A percentile compares a stretch with the other conserved stretches of the same genome.
phyloP scores from a whole-genome alignment of 1,140 invertebrate species.

The Drosophila baimaii region DNA sequence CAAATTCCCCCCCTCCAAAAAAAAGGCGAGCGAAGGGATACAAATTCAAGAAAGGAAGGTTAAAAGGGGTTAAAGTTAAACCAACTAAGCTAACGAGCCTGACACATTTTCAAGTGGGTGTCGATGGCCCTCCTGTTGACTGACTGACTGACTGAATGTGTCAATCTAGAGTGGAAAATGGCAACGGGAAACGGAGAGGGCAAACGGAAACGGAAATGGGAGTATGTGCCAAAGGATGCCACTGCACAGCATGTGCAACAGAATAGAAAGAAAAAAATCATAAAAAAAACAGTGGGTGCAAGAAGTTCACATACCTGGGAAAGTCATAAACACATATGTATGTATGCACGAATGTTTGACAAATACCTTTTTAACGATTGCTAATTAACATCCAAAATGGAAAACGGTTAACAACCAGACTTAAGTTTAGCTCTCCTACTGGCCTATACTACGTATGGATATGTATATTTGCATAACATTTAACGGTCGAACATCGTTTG shows the following conservation, averaged over 20 bases:
- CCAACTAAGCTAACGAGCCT: conserved; percentile 50
- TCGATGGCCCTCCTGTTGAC: conserved; percentile 30
- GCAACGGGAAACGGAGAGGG: conserved; percentile 10
- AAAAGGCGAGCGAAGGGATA: conserved; percentile 13
- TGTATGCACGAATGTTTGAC: background rate
- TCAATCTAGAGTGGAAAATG: conserved; percentile 21
- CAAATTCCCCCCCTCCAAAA: too few species aligned
- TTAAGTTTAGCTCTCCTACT: background rate
- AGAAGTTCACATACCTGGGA: background rate
- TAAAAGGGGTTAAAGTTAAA: conserved; percentile 1
- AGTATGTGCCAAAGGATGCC: conserved; percentile 11
- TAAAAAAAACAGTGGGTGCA: conserved; percentile 6
- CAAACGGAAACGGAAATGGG: conserved; percentile 21
- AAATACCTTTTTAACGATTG: background rate
- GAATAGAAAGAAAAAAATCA: background rate
- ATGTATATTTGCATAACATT: background rate
- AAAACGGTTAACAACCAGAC: background rate
- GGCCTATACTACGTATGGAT: background rate
- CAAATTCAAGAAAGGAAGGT: background rate
- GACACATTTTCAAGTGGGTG: conserved; percentile 52
- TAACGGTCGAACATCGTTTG: too few species aligned
- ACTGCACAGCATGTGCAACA: conserved; percentile 17
- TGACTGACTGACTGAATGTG: conserved; percentile 46
- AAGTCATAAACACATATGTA: background rate
- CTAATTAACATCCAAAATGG: background rate